A percentile compares a stretch with the other conserved stretches of the same genome.
Evolutionary conservation across 2,888 invertebrate genomes (phyloP).

Genomic region (Dexiosoma caninum): DNA sequence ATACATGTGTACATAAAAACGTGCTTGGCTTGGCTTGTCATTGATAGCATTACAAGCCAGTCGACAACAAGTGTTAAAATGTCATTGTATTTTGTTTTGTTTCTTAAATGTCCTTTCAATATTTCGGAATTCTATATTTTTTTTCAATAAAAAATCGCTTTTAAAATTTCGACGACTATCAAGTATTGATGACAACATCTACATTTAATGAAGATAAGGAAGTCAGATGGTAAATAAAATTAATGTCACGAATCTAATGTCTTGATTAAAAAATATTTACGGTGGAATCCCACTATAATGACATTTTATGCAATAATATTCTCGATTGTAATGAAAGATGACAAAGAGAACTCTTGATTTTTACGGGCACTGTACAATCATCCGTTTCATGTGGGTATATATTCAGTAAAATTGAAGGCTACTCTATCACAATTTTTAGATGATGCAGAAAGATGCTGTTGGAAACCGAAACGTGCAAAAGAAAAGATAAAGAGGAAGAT

Average conservation of each 20-base stretch:
- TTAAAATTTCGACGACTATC: too few relatives aligned
- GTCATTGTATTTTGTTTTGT: conserved; percentile 40
- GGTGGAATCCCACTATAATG: too few relatives aligned
- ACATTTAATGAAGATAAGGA: neutral
- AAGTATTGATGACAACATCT: neutral
- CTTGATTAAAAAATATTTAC: neutral
- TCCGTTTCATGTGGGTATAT: too few relatives aligned
- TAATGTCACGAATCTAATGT: neutral
- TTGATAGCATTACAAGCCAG: conserved; percentile 56
- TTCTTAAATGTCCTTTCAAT: conserved; percentile 4
- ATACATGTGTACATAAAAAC: neutral
- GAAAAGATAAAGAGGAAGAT: too few relatives aligned
- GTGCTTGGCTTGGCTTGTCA: conserved; percentile 49
- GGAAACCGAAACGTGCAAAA: too few relatives aligned
- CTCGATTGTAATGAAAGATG: too few relatives aligned
- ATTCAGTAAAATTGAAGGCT: too few relatives aligned
- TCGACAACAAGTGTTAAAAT: conserved; percentile 62
- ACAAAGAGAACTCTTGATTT: too few relatives aligned
- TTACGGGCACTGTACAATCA: too few relatives aligned
- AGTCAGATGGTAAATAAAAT: neutral
- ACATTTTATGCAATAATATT: too few relatives aligned
- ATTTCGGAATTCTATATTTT: neutral
- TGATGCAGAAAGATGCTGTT: too few relatives aligned
- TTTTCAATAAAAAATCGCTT: neutral
- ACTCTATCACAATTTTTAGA: too few relatives aligned